phyloP scores from a whole-genome alignment of 2,888 invertebrate genomes.

The Acanthosepion esculentum region DNA sequence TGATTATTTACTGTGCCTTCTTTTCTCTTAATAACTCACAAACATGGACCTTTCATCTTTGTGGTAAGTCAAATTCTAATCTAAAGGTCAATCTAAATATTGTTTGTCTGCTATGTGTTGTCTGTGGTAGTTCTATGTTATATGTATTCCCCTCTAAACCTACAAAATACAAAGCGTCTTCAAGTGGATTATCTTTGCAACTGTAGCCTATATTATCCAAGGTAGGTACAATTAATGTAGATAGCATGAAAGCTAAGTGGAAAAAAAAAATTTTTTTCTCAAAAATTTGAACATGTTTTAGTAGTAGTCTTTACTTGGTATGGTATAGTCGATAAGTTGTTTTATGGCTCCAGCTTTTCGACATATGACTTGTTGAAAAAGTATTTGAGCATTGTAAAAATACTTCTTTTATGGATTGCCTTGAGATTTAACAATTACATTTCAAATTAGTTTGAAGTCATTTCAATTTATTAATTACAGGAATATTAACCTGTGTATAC shows the following conservation, averaged over 20 bases:
- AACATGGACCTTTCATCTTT: slow-evolving; percentile 6
- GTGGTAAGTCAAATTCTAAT: slow-evolving; percentile 39
- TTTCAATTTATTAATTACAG: too few relatives aligned
- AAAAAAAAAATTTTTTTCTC: neutral
- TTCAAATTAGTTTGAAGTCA: too few relatives aligned
- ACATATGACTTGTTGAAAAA: too few relatives aligned
- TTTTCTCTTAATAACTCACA: slow-evolving; percentile 36
- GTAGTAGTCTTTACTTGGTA: neutral
- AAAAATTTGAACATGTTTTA: neutral
- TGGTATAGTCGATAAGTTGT: neutral
- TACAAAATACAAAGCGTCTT: neutral
- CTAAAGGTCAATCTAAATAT: neutral
- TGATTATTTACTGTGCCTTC: neutral
- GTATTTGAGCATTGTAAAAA: too few relatives aligned
- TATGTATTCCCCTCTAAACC: neutral
- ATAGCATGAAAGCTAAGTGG: neutral
- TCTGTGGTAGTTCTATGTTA: neutral
- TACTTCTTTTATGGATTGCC: too few relatives aligned
- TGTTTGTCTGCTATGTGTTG: neutral
- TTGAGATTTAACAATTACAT: too few relatives aligned
- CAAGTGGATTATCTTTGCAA: neutral
- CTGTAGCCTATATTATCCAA: neutral
- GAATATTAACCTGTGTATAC: too few relatives aligned
- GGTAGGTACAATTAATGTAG: neutral
- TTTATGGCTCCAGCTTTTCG: neutral